A percentile compares a stretch with the other conserved stretches of the same genome.
These are phyloP conservation scores for Poeciliopsis turneri DNA, from an alignment of 2,797 vertebrate genomes.

Conservation along the genomic window DNA sequence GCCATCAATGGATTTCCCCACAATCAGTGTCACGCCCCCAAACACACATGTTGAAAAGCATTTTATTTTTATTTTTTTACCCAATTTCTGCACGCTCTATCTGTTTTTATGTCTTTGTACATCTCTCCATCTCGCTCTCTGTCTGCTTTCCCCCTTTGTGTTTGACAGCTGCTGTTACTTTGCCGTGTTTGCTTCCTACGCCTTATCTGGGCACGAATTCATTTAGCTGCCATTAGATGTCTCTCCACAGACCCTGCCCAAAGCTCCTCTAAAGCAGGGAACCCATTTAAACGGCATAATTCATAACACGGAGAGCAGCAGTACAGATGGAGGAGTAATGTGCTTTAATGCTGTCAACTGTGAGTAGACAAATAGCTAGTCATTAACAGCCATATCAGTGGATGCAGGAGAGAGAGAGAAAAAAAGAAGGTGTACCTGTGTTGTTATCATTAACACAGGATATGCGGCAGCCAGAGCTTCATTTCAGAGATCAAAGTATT, in stretches of 20 bases:
- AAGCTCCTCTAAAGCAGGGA: conserved; percentile 62
- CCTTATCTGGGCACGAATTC: conserved; percentile 71
- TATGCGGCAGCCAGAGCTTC: conserved; percentile 55
- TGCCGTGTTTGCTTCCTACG: conserved; percentile 75
- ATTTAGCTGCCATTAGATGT: conserved; percentile 77
- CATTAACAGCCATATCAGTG: conserved; percentile 67
- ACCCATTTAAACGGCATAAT: conserved; percentile 74
- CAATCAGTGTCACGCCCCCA: conserved; percentile 63
- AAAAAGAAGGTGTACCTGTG: conserved; percentile 39
- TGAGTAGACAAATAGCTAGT: conserved; percentile 69
- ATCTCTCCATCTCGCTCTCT: conserved; percentile 17
- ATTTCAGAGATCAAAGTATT: conserved; percentile 68
- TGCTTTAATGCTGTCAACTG: conserved; percentile 70
- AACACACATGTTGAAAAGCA: conserved; percentile 62
- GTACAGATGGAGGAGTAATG: conserved; percentile 65
- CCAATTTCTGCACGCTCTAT: conserved; percentile 56
- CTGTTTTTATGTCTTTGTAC: conserved; percentile 62
- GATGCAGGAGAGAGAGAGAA: conserved; percentile 3
- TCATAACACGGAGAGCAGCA: conserved; percentile 59
- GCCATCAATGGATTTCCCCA: conserved; percentile 70
- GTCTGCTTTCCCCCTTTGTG: conserved; percentile 41
- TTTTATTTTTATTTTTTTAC: neutral
- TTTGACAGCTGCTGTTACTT: conserved; percentile 75
- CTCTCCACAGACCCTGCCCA: conserved; percentile 69
- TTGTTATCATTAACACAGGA: conserved; percentile 68